Evolutionary conservation across 2,113 vertebrate species (phyloP).

Genomic region (Cavia porcellus): DNA sequence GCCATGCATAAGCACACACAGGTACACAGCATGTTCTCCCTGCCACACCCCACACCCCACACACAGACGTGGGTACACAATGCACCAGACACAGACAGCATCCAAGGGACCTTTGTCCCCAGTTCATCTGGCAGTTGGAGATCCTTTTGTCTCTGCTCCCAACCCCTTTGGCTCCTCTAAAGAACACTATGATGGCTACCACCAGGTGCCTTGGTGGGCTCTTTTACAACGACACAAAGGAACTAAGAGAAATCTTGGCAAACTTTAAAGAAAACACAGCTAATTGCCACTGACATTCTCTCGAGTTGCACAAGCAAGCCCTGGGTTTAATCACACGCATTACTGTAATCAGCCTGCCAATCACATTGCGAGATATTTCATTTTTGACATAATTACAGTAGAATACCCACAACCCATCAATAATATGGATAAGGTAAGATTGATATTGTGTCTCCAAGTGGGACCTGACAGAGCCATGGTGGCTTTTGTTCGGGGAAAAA

Average conservation of each 20-base stretch:
- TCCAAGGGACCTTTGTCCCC: background rate
- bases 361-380: constrained; percentile 88
- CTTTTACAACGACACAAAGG: constrained; percentile 55
- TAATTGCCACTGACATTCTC: constrained; percentile 87
- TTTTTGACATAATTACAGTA: constrained; percentile 88
- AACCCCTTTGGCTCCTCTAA: background rate
- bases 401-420: constrained; percentile 84
- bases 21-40: background rate
- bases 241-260: constrained; percentile 77
- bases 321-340: constrained; percentile 87
- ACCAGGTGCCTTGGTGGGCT: constrained; percentile 59
- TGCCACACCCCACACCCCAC: background rate
- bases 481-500: constrained; percentile 63
- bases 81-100: background rate
- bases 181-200: background rate
- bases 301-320: constrained; percentile 81
- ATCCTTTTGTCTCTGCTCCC: background rate
- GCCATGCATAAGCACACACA: background rate
- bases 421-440: constrained; percentile 85
- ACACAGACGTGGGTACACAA: too few species aligned
- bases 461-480: constrained; percentile 81
- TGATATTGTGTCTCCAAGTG: constrained; percentile 86
- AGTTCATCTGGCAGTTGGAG: background rate
- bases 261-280: constrained; percentile 85
- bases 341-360: constrained; percentile 90